Conservation (phyloP, 1,140 invertebrate species). For the Phymastichus coffea region DNA sequence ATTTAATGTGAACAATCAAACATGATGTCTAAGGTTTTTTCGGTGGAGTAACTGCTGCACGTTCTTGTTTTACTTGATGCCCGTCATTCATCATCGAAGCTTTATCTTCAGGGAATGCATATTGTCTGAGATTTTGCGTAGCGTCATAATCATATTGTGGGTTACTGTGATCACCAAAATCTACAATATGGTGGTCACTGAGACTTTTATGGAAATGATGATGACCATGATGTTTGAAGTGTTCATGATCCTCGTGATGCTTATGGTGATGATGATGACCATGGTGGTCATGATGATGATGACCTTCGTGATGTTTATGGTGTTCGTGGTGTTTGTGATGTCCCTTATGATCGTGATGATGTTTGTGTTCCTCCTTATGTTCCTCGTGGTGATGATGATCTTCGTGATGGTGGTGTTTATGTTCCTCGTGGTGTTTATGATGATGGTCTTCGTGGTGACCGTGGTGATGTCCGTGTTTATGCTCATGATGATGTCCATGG, state of each 20-base stretch:
- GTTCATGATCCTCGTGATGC: neutral
- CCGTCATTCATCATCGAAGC: too few relatives aligned
- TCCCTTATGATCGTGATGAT: constrained; percentile 6
- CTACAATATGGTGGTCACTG: neutral
- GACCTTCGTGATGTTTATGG: constrained; percentile 1
- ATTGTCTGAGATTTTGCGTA: constrained; percentile 10
- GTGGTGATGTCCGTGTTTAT: constrained; percentile 11
- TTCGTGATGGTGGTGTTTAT: constrained; percentile 11
- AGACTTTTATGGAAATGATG: neutral
- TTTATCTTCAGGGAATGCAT: constrained; percentile 1
- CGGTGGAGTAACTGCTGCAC: neutral
- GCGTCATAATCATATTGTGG: neutral
- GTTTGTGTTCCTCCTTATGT: constrained; percentile 9
- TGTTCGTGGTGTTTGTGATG: neutral
- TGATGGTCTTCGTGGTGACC: constrained; percentile 12
- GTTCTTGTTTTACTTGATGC: constrained; percentile 6
- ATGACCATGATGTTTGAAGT: neutral
- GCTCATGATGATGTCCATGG: constrained; percentile 17
- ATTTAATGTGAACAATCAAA: too few relatives aligned
- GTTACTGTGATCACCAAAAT: neutral
- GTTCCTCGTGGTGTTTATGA: constrained; percentile 2
- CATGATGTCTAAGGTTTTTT: neutral
- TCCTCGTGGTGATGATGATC: constrained; percentile 12
- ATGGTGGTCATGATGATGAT: constrained; percentile 7
- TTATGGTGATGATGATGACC: constrained; percentile 3